These are phyloP conservation scores for Phylloscopus whistleri DNA, from an alignment of 2,113 vertebrate species.

Conservation along the genomic window DNA sequence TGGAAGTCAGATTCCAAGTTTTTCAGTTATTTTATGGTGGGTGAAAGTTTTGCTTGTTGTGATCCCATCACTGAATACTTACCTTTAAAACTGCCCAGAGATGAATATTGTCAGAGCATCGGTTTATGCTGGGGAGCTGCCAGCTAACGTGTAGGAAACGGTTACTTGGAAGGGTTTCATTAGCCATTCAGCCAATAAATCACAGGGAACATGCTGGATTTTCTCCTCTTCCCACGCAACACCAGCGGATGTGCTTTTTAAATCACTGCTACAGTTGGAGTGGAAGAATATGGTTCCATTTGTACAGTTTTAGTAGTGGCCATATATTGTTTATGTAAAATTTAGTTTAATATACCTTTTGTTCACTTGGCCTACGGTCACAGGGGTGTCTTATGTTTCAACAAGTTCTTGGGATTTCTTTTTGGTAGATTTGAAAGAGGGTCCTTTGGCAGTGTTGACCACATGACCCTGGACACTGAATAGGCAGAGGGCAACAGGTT, in stretches of 20 bases:
- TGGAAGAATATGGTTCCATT: not conserved
- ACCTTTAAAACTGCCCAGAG: not conserved
- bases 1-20: not conserved
- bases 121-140: not conserved
- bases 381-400: not conserved
- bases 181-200: slow-evolving; percentile 4
- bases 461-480: not conserved
- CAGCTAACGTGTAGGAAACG: not conserved
- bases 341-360: not conserved
- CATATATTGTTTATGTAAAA: not conserved
- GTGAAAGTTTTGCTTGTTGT: not conserved
- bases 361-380: not conserved
- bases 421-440: not conserved
- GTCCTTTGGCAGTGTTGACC: not conserved
- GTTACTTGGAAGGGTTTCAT: not conserved
- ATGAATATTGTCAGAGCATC: not conserved
- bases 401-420: not conserved
- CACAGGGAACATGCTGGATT: not conserved
- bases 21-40: not conserved
- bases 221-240: slow-evolving; percentile 3
- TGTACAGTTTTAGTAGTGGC: not conserved
- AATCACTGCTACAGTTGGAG: not conserved
- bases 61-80: not conserved
- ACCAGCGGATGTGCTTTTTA: not conserved
- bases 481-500: not conserved